Conservation (phyloP, 2,797 vertebrate genomes). For the Oreochromis grahami region DNA sequence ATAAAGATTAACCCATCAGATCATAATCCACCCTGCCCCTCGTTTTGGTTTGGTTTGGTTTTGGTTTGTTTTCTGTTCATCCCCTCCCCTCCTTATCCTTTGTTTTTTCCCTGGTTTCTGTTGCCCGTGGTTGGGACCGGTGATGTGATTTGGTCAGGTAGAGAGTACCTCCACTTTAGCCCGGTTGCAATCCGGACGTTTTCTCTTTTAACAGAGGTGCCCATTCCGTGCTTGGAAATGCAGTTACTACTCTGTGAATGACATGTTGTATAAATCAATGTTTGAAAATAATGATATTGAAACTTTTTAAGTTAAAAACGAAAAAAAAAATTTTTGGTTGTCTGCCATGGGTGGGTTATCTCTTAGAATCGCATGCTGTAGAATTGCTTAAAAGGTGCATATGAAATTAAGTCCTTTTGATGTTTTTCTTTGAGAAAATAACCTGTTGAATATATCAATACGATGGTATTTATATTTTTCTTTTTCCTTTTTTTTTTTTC, state of each 20-base stretch:
- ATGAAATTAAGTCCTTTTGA: constrained; percentile 94
- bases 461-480: constrained; percentile 86
- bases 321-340: constrained; percentile 84
- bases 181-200: constrained; percentile 62
- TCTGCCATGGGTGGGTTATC: constrained; percentile 98
- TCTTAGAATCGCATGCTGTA: constrained; percentile 99
- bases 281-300: constrained; percentile 99
- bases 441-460: constrained; percentile 92
- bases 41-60: neutral
- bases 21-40: constrained; percentile 54
- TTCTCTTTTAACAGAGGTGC: constrained; percentile 77
- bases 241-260: constrained; percentile 97
- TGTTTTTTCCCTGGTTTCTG: constrained; percentile 50
- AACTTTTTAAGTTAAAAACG: constrained; percentile 97
- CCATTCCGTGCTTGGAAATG: constrained; percentile 85
- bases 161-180: constrained; percentile 65
- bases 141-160: constrained; percentile 57
- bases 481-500: constrained; percentile 10
- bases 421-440: constrained; percentile 95
- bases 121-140: constrained; percentile 66
- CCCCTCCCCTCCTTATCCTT: constrained; percentile 5
- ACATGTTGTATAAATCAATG: constrained; percentile 99
- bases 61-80: neutral
- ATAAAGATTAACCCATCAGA: constrained; percentile 76
- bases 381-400: constrained; percentile 98